These are phyloP conservation scores for Notodonta ziczac DNA, from an alignment of 2,888 invertebrate genomes.

Conservation along the genomic window DNA sequence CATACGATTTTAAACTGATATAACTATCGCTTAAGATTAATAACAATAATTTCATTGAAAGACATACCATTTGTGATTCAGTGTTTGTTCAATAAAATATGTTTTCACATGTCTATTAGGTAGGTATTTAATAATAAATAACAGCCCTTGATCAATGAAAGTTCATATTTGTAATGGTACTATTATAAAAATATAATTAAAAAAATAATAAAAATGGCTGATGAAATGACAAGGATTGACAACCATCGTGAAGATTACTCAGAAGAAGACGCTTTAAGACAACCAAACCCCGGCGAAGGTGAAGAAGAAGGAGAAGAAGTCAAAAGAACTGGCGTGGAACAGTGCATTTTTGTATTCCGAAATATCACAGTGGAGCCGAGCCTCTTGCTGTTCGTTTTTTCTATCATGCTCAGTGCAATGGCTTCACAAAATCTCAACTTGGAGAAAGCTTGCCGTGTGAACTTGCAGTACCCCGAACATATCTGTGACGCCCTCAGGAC, in stretches of 20 bases:
- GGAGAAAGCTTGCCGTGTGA: slow-evolving; percentile 93
- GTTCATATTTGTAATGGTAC: too few relatives aligned
- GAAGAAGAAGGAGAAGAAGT: slow-evolving; percentile 15
- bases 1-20: too few relatives aligned
- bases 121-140: too few relatives aligned
- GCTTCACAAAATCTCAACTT: slow-evolving; percentile 92
- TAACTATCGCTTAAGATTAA: too few relatives aligned
- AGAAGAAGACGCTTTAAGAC: slow-evolving; percentile 31
- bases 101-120: too few relatives aligned
- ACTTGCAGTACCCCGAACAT: slow-evolving; percentile 87
- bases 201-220: slow-evolving; percentile 21
- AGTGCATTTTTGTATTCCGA: slow-evolving; percentile 33
- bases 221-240: slow-evolving; percentile 10
- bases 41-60: too few relatives aligned
- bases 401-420: slow-evolving; percentile 81
- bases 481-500: slow-evolving; percentile 89
- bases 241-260: slow-evolving; percentile 21
- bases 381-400: slow-evolving; percentile 55
- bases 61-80: too few relatives aligned
- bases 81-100: too few relatives aligned
- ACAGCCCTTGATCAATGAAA: too few relatives aligned
- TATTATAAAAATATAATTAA: slow-evolving; percentile 8
- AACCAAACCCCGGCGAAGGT: slow-evolving; percentile 16
- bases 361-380: slow-evolving; percentile 70
- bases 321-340: slow-evolving; percentile 45